Evolutionary conservation across 2,888 invertebrate genomes (phyloP).

Genomic region (Bombyx huttoni): DNA sequence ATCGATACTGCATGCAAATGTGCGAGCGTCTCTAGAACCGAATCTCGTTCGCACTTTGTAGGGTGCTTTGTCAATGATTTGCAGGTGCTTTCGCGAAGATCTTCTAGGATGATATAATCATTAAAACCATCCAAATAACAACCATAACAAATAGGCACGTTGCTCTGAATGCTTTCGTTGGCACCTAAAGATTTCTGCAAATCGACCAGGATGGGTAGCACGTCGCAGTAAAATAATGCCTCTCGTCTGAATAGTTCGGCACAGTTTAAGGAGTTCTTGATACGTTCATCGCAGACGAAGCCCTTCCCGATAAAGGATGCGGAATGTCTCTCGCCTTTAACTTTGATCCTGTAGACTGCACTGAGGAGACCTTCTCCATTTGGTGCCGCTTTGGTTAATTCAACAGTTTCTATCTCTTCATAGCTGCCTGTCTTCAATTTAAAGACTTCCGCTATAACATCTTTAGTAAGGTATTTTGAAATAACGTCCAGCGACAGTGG

Average conservation of each 20-base stretch:
- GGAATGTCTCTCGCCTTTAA: conserved; percentile 15
- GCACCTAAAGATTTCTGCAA: conserved; percentile 25
- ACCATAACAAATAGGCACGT: conserved; percentile 27
- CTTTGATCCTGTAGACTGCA: conserved; percentile 31
- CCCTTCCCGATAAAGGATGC: conserved; percentile 32
- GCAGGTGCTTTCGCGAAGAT: conserved; percentile 24
- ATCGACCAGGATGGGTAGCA: conserved; percentile 24
- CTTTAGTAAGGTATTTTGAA: conserved; percentile 26
- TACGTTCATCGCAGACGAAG: conserved; percentile 19
- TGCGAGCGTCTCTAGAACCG: conserved; percentile 26
- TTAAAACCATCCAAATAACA: conserved; percentile 24
- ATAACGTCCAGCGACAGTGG: conserved; percentile 21
- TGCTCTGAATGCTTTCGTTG: conserved; percentile 24
- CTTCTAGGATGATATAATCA: conserved; percentile 37
- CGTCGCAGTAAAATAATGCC: conserved; percentile 23
- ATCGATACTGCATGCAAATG: conserved; percentile 41
- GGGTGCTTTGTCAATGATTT: conserved; percentile 18
- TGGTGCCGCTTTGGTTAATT: conserved; percentile 25
- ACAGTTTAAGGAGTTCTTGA: conserved; percentile 23
- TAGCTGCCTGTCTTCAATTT: conserved; percentile 26
- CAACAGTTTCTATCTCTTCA: conserved; percentile 20
- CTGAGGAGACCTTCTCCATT: conserved; percentile 36
- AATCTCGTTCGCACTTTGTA: conserved; percentile 19
- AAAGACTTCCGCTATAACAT: conserved; percentile 26
- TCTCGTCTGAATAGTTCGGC: conserved; percentile 27